phyloP scores from a whole-genome alignment of 2,888 invertebrate species.

The Epiblema foenella region DNA sequence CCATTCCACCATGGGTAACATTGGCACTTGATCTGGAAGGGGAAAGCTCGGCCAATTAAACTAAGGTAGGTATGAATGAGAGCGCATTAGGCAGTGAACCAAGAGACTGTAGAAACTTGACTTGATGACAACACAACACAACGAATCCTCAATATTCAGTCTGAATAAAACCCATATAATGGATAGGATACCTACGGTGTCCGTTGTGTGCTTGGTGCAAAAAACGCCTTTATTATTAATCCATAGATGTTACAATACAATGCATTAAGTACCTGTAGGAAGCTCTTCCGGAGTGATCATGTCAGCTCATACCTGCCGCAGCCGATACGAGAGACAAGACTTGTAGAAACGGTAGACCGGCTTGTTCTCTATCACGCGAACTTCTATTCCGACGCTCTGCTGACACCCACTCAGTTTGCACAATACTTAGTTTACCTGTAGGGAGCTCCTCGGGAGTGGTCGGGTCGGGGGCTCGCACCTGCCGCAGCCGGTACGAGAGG shows the following conservation, averaged over 20 bases:
- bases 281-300: conserved; percentile 67
- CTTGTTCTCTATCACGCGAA: conserved; percentile 74
- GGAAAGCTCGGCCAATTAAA: not conserved
- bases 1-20: conserved; percentile 78
- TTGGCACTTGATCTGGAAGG: conserved; percentile 57
- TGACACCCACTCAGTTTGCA: conserved; percentile 88
- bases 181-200: too few species aligned
- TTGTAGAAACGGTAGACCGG: conserved; percentile 87
- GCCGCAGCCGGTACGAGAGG: conserved; percentile 74
- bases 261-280: too few species aligned
- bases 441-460: conserved; percentile 64
- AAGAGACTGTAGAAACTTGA: too few species aligned
- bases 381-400: conserved; percentile 82
- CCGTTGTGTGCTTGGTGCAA: too few species aligned
- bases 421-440: conserved; percentile 56
- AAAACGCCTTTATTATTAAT: too few species aligned
- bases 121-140: too few species aligned
- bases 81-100: too few species aligned
- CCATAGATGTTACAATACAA: too few species aligned
- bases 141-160: too few species aligned
- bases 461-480: conserved; percentile 65
- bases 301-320: conserved; percentile 67
- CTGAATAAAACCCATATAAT: too few species aligned
- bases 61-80: too few species aligned
- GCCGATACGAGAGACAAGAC: conserved; percentile 81